phyloP scores from a whole-genome alignment of 2,797 vertebrate genomes.

The Clarias pachynema region DNA sequence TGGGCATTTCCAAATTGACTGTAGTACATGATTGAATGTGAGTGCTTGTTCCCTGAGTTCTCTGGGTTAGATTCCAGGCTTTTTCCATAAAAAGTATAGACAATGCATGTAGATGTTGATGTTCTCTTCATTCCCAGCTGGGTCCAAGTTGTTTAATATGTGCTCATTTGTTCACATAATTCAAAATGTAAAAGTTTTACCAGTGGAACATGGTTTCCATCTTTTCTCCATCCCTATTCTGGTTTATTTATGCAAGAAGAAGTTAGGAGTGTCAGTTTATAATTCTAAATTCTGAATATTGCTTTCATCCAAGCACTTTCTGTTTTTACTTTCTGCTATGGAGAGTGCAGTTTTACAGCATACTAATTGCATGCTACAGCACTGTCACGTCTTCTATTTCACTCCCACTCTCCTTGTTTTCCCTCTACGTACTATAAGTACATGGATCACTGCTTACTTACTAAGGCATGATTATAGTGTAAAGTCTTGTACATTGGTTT shows the following conservation, averaged over 20 bases:
- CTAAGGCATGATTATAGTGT: conserved; percentile 10
- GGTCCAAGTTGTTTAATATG: background rate
- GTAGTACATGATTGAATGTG: too few relatives aligned
- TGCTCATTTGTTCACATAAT: conserved; percentile 19
- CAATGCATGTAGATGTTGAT: too few relatives aligned
- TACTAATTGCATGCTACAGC: conserved; percentile 38
- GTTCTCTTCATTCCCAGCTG: background rate
- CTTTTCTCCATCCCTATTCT: background rate
- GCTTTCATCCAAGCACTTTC: background rate
- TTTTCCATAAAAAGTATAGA: too few relatives aligned
- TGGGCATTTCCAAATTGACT: too few relatives aligned
- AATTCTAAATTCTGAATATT: background rate
- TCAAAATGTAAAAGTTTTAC: background rate
- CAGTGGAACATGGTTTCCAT: background rate
- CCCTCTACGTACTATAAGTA: conserved; percentile 7
- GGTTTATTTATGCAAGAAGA: background rate
- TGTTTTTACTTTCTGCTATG: conserved; percentile 13
- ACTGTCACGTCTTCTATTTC: conserved; percentile 30
- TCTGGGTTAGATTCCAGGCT: too few relatives aligned
- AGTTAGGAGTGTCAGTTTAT: background rate
- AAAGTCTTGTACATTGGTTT: background rate
- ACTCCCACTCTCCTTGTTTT: conserved; percentile 38
- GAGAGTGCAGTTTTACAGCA: conserved; percentile 18
- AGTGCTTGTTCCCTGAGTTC: too few relatives aligned
- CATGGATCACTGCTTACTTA: conserved; percentile 22